Conservation (phyloP, 1,140 invertebrate species). For the Microplitis demolitor region DNA sequence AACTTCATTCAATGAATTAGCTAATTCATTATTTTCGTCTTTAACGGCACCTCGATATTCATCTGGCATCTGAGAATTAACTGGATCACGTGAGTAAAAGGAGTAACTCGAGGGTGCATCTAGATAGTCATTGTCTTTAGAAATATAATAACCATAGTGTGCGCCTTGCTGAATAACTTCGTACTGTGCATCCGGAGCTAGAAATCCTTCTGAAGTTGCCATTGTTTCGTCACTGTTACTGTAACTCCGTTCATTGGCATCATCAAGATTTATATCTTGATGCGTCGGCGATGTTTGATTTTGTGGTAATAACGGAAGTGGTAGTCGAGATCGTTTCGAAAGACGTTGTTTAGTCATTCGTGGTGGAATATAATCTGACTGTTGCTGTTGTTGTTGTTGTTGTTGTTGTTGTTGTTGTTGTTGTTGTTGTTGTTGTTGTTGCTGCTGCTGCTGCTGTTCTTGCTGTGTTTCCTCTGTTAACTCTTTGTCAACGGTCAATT, state of each 20-base stretch:
- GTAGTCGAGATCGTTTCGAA: slow-evolving; percentile 64
- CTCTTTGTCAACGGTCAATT: slow-evolving; percentile 55
- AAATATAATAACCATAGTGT: slow-evolving; percentile 45
- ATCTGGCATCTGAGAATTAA: slow-evolving; percentile 17
- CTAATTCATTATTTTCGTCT: slow-evolving; percentile 44
- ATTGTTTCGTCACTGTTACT: slow-evolving; percentile 49
- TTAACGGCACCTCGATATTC: slow-evolving; percentile 20
- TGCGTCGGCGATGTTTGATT: slow-evolving; percentile 33
- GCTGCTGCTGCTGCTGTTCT: too few relatives aligned
- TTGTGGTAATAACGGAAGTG: slow-evolving; percentile 61
- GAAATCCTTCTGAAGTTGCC: slow-evolving; percentile 52
- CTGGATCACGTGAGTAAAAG: slow-evolving; percentile 32
- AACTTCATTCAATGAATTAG: slow-evolving; percentile 9
- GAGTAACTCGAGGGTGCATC: slow-evolving; percentile 37
- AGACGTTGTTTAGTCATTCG: slow-evolving; percentile 63
- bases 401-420: too few relatives aligned
- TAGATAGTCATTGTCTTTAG: slow-evolving; percentile 49
- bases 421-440: not conserved
- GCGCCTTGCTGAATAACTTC: slow-evolving; percentile 63
- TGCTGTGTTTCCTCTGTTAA: not conserved
- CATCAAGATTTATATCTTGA: not conserved
- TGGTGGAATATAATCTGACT: slow-evolving; percentile 61
- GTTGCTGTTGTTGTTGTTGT: slow-evolving; percentile 21
- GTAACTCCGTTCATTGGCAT: slow-evolving; percentile 38
- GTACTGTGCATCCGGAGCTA: slow-evolving; percentile 69